Evolutionary conservation across 2,113 vertebrate genomes (phyloP).

Genomic region (Hippopotamus amphibius): DNA sequence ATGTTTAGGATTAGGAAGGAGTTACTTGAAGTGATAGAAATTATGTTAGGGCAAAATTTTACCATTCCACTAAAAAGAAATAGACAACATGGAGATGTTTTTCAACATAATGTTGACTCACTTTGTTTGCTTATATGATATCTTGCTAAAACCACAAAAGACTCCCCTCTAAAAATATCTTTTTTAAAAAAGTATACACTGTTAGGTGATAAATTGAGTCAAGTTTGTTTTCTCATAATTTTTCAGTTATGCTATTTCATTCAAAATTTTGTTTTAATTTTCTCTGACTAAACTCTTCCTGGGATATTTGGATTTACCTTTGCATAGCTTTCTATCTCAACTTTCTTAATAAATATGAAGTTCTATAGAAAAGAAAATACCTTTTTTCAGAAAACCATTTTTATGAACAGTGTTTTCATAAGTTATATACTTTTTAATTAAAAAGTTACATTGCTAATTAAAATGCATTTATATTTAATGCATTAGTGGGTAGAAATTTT

Average conservation of each 20-base stretch:
- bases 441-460: constrained; percentile 48
- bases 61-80: constrained; percentile 34
- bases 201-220: background rate
- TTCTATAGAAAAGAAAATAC: constrained; percentile 32
- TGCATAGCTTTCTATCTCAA: constrained; percentile 27
- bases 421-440: background rate
- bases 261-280: constrained; percentile 23
- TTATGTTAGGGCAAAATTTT: constrained; percentile 48
- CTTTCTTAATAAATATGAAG: constrained; percentile 49
- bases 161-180: background rate
- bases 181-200: background rate
- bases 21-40: constrained; percentile 12
- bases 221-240: background rate
- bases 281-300: constrained; percentile 22
- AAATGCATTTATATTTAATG: constrained; percentile 54
- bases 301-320: constrained; percentile 6
- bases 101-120: background rate
- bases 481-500: constrained; percentile 58
- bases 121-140: background rate
- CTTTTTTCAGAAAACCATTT: constrained; percentile 1
- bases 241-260: constrained; percentile 19
- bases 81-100: background rate
- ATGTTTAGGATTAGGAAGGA: constrained; percentile 47
- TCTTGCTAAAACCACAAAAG: constrained; percentile 50
- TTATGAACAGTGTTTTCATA: constrained; percentile 62